Conservation (phyloP, 2,113 vertebrate species). For the Scomber japonicus region DNA sequence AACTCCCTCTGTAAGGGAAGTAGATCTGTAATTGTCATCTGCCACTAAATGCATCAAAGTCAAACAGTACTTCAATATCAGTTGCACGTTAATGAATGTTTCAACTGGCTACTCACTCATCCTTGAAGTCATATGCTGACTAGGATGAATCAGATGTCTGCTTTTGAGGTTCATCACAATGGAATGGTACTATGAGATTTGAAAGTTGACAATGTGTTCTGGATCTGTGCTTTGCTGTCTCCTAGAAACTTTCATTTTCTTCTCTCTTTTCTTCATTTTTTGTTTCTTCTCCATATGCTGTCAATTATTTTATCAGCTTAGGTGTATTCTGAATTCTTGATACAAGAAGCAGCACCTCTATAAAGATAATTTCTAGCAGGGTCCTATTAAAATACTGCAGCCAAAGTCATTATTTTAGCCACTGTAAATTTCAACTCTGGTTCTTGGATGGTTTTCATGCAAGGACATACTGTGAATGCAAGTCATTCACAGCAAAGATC, state of each 20-base stretch:
- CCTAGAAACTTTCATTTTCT: neutral
- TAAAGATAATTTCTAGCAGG: neutral
- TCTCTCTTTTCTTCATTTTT: no score
- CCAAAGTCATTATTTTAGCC: slow-evolving; percentile 21
- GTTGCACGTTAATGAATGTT: neutral
- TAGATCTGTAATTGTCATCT: neutral
- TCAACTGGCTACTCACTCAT: neutral
- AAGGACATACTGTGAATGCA: slow-evolving; percentile 2
- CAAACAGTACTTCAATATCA: neutral
- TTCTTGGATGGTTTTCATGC: slow-evolving; percentile 7
- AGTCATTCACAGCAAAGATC: slow-evolving; percentile 39
- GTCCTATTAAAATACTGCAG: slow-evolving; percentile 26
- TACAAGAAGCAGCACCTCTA: neutral
- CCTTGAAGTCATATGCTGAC: neutral
- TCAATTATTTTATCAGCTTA: neutral
- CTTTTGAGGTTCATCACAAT: slow-evolving; percentile 1
- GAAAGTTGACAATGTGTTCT: neutral
- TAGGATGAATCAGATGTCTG: slow-evolving; percentile 2
- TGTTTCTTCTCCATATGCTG: no score
- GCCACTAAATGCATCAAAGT: neutral
- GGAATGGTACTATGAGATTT: neutral
- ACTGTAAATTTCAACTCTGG: neutral
- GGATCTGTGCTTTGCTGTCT: neutral
- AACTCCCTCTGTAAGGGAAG: no score
- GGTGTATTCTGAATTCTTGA: neutral